Conservation (phyloP, 2,888 invertebrate genomes). For the Polyommatus icarus region DNA sequence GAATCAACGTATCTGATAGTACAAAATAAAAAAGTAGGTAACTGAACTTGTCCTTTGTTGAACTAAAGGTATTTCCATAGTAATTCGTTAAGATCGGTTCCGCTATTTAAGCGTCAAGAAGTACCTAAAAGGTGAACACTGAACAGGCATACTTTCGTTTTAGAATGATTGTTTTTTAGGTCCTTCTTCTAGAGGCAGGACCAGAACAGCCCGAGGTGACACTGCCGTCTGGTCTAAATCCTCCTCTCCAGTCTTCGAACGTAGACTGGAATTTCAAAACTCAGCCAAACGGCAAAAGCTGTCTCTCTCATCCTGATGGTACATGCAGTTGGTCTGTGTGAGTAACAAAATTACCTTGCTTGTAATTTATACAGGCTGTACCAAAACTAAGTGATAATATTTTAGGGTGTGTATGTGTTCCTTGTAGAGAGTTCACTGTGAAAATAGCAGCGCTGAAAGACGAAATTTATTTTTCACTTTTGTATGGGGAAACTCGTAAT, state of each 20-base stretch:
- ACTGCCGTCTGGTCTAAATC: background rate
- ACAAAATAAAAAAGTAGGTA: too few species aligned
- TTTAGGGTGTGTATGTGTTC: too few species aligned
- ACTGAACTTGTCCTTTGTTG: too few species aligned
- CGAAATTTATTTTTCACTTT: too few species aligned
- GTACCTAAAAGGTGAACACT: background rate
- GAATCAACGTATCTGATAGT: too few species aligned
- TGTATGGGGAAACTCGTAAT: too few species aligned
- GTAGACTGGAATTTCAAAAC: constrained; percentile 2
- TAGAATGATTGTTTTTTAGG: background rate
- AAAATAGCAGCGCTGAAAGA: too few species aligned
- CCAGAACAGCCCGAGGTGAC: background rate
- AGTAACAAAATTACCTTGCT: background rate
- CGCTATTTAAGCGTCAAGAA: background rate
- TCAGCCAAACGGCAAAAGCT: background rate
- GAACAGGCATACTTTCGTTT: background rate
- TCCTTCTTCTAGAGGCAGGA: background rate
- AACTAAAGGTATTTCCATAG: too few species aligned
- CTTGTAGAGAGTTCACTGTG: too few species aligned
- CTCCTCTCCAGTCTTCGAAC: background rate
- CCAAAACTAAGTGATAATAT: too few species aligned
- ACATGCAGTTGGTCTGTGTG: constrained; percentile 2
- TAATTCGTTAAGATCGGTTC: too few species aligned
- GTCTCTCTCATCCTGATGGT: background rate
- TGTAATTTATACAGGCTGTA: too few species aligned